These are phyloP conservation scores for Sarcophaga rosellei DNA, from an alignment of 2,888 invertebrate genomes.

Conservation along the genomic window DNA sequence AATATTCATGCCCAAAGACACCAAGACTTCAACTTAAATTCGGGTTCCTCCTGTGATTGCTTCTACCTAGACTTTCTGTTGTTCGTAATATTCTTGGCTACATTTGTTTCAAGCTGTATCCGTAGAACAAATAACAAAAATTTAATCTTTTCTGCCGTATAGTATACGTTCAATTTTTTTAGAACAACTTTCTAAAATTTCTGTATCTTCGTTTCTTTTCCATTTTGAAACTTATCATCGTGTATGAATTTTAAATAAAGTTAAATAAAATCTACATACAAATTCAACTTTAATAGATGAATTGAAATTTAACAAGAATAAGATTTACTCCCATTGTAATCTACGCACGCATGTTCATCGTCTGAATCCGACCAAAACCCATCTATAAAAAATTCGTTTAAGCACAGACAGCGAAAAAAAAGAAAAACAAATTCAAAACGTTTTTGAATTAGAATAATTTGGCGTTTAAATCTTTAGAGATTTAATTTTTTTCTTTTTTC, in stretches of 20 bases:
- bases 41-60: too few relatives aligned
- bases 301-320: conserved; percentile 19
- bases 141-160: too few relatives aligned
- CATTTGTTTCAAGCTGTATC: too few relatives aligned
- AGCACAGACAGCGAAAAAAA: background rate
- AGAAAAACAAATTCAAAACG: background rate
- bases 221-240: background rate
- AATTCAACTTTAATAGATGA: conserved; percentile 7
- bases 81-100: too few relatives aligned
- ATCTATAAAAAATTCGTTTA: background rate
- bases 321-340: background rate
- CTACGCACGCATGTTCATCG: background rate
- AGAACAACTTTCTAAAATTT: too few relatives aligned
- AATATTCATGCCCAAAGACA: too few relatives aligned
- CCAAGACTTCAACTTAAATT: too few relatives aligned
- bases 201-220: background rate
- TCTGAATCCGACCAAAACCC: background rate
- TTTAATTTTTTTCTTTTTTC: conserved; percentile 14
- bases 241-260: background rate
- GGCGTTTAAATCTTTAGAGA: conserved; percentile 36
- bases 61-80: too few relatives aligned
- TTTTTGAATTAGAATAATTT: conserved; percentile 50
- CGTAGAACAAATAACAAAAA: too few relatives aligned
- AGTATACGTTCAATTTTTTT: too few relatives aligned
- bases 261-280: background rate